Base-by-base conservation (phyloP, 2,888 invertebrate species). In the Exephanes ischioxanthus region DNA sequence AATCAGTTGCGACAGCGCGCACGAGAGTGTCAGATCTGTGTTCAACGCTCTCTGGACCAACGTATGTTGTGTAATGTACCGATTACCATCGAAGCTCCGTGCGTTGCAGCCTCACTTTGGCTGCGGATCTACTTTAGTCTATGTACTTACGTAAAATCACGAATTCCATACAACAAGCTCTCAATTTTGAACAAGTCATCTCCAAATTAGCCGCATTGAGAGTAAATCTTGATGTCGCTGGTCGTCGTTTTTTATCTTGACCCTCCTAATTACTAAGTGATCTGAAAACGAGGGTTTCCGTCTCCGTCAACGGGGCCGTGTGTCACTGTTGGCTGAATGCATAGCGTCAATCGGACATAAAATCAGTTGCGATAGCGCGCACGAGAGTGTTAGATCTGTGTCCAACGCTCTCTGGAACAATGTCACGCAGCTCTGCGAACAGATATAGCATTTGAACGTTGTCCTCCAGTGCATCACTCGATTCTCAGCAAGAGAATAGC, bases 401-500 rank as follows among this genome's bases (percentile, higher is more conserved):
- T 48, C 48, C n/a, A 53, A 55, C 37, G 22, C 16, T 6, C 51
- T 30, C 14, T 2, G 26, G 41, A 26, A 67, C 37, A 67, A 26
- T 63, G 55, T 77, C 67, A 55, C 37, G 37, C 55, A 11, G n/a
- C 30, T 11, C 9, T n/a, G 4, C 67, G 30, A 30, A 16, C 30
- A 16, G 22, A 67, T 77, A 53, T 53, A 51, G 53, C 41, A 77
- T 55, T 77, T 53, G 53, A 77, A 16, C 33, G 37, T 55, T 76
- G 51, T 77, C n/a, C 37, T 51, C 51, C 0, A 51, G 33, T 14
- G 51, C 63, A 19, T 19, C 75, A 72, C 53, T 81, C 61, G 68
- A 83, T 85, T 85, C 55, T 70, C 48, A 53, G 76, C 22, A 22
- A 16, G 73, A 82, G 83, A 91, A 90, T 90, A 90, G 87, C 90